Base-by-base conservation (phyloP, 2,888 invertebrate species). In the Petrolisthes manimaculis region DNA sequence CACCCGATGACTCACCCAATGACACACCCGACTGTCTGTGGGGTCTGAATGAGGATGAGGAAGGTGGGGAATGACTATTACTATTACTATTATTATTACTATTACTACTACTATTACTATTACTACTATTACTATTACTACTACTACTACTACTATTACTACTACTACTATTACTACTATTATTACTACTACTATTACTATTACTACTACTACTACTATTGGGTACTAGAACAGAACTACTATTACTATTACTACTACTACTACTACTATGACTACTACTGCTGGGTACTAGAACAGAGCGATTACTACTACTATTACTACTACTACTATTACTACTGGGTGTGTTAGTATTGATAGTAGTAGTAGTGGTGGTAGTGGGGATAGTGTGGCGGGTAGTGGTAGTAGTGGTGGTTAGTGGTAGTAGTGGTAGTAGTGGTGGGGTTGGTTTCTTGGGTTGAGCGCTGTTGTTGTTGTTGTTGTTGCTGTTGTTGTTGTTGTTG, bases 151-250 rank as follows among this genome's bases (percentile, higher is more conserved):
- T 74, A 74, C 74, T 74, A 74, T 37, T 74, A 74, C 74, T 74
- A 74, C 74, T 74, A 74, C 74, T 74, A 74, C 74, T 74, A 74
- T 37, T 74, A 74, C 74, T 74, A 74, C 74, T 74, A 74, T 37
- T 74, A 74, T 37, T 74, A 74, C 74, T 74, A 74, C 74, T 74
- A 21, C 74, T 74, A 74, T 37, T 74, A 74, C 74, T 74, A 74
- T 37, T 21, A 74, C 24, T 6, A 4, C 74, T 21, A 12, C 74
- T 74, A 21, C 74, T 74, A n/a, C n/a, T 71, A 21, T 12, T 67
- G 14, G 14, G 8, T 12, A 67, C 8, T 67, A 67, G 14, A 67
- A 12, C 67, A 67, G 67, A 67, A 8, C 67, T 71, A 21, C 71
- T 71, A 71, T 21, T 71, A 71, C 71, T 71, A 14, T 14, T 71